phyloP scores from a whole-genome alignment of 2,888 invertebrate species.

The Nomada flava region DNA sequence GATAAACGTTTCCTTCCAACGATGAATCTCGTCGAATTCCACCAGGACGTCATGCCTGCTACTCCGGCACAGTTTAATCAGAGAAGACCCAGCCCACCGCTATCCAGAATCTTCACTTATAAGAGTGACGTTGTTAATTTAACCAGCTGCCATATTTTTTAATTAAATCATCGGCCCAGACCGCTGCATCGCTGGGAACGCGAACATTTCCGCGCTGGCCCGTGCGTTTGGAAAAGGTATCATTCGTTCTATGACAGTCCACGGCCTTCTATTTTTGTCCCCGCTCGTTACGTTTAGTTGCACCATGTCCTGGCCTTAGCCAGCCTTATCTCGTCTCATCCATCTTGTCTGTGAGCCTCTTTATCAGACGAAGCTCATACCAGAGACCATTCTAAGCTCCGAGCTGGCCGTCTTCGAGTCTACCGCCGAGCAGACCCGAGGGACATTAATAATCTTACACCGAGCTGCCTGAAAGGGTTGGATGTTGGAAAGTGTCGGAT shows the following conservation, averaged over 20 bases:
- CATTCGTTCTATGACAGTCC: constrained; percentile 34
- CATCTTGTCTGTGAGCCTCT: constrained; percentile 72
- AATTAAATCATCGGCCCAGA: constrained; percentile 45
- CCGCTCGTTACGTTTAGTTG: constrained; percentile 26
- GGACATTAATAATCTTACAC: constrained; percentile 65
- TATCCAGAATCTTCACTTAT: constrained; percentile 18
- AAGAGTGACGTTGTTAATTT: constrained; percentile 23
- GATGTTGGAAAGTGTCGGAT: not conserved
- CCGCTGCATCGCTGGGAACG: not conserved
- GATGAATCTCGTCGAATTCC: constrained; percentile 21
- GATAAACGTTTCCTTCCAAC: constrained; percentile 20
- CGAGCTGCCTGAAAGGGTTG: constrained; percentile 54
- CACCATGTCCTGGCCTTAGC: constrained; percentile 6
- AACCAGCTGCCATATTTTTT: constrained; percentile 45
- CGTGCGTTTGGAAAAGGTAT: constrained; percentile 15
- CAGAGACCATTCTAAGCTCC: constrained; percentile 24
- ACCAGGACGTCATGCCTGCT: not conserved
- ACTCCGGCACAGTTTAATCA: constrained; percentile 27
- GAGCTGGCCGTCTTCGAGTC: constrained; percentile 36
- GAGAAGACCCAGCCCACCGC: constrained; percentile 9
- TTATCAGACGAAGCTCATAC: constrained; percentile 66
- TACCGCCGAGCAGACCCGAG: constrained; percentile 40
- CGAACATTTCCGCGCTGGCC: constrained; percentile 11
- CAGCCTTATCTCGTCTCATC: constrained; percentile 73
- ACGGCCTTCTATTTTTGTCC: not conserved